phyloP scores from a whole-genome alignment of 2,797 vertebrate species.

The Xiphophorus birchmanni region DNA sequence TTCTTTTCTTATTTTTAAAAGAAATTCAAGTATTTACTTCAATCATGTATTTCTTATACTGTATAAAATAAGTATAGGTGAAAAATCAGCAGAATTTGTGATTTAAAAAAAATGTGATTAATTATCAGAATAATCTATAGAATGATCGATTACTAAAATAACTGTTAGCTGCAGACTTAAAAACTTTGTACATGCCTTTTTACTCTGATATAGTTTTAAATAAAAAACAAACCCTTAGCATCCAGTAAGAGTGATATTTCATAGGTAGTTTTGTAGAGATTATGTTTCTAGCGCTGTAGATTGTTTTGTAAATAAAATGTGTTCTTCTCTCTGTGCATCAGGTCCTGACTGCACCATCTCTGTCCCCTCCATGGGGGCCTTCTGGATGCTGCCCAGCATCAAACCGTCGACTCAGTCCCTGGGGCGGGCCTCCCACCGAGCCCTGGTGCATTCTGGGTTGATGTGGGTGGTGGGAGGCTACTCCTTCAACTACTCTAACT shows the following conservation, averaged over 20 bases:
- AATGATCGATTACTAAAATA: too few relatives aligned
- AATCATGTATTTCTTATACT: too few relatives aligned
- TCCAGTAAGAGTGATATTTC: neutral
- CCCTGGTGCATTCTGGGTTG: slow-evolving; percentile 88
- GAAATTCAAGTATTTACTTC: too few relatives aligned
- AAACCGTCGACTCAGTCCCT: slow-evolving; percentile 92
- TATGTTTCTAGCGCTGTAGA: neutral
- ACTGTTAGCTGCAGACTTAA: neutral
- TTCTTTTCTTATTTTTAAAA: too few relatives aligned
- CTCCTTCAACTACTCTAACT: slow-evolving; percentile 94
- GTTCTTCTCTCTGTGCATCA: neutral
- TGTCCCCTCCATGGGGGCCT: slow-evolving; percentile 92
- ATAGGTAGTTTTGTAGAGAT: neutral
- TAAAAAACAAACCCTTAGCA: neutral
- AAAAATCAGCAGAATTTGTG: too few relatives aligned
- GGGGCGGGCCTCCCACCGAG: slow-evolving; percentile 92
- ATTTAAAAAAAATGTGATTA: too few relatives aligned
- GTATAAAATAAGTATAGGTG: too few relatives aligned
- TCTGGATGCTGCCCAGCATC: slow-evolving; percentile 92
- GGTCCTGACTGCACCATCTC: slow-evolving; percentile 95
- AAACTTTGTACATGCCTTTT: neutral
- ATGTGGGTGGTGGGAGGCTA: slow-evolving; percentile 98
- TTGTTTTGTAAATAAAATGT: neutral
- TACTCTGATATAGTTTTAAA: neutral
- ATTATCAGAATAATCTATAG: too few relatives aligned